Conservation (phyloP, 2,888 invertebrate species). For the Callyntrura guangdongensis region DNA sequence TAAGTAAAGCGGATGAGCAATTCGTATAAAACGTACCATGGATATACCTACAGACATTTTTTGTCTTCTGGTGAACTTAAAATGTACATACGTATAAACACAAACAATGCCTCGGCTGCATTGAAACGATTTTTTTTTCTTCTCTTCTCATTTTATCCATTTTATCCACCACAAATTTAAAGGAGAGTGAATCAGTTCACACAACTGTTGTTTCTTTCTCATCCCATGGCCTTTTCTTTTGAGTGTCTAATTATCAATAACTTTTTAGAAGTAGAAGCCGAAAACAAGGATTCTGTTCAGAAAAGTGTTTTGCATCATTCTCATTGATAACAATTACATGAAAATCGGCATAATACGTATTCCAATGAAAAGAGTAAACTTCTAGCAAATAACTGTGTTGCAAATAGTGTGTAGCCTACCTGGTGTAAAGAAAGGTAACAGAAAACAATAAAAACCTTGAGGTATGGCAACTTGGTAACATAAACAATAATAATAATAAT, state of each 20-base stretch:
- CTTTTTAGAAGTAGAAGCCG: background rate
- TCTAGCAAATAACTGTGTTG: constrained; percentile 54
- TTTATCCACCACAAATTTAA: background rate
- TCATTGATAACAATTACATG: background rate
- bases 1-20: background rate
- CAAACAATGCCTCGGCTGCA: background rate
- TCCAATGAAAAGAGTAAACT: constrained; percentile 37
- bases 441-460: background rate
- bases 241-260: constrained; percentile 58
- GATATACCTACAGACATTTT: background rate
- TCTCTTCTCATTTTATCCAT: background rate
- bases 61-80: background rate
- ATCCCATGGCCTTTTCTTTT: constrained; percentile 4
- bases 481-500: background rate
- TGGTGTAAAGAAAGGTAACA: background rate
- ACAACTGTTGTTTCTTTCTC: constrained; percentile 72
- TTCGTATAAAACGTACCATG: background rate
- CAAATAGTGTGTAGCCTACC: background rate
- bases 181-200: constrained; percentile 68
- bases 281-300: constrained; percentile 6
- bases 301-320: constrained; percentile 27
- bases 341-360: constrained; percentile 32
- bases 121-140: constrained; percentile 57
- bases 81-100: background rate
- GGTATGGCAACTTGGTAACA: background rate